A percentile compares a stretch with the other conserved stretches of the same genome.
phyloP scores from a whole-genome alignment of 2,797 vertebrate genomes.

The Yasuhikotakia modesta region DNA sequence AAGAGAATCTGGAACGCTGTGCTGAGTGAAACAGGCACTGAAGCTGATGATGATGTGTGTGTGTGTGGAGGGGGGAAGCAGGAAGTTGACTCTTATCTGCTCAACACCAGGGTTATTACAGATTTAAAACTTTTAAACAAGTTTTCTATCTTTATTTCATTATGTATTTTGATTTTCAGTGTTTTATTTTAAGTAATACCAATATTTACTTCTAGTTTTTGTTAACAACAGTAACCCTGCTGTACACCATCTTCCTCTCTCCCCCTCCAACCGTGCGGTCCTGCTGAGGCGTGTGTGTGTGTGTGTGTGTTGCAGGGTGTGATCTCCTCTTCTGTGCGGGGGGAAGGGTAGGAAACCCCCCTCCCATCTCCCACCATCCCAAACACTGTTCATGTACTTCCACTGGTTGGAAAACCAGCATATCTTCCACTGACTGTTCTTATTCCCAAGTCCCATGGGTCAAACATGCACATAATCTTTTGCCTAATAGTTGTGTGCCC shows the following conservation, averaged over 20 bases:
- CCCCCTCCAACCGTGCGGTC: slow-evolving; percentile 25
- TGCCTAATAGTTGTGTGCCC: too few species aligned
- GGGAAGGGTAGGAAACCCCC: slow-evolving; percentile 49
- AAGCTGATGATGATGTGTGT: slow-evolving; percentile 38
- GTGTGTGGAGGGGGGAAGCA: slow-evolving; percentile 44
- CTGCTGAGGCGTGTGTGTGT: too few species aligned
- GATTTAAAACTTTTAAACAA: neutral
- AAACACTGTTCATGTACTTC: slow-evolving; percentile 35
- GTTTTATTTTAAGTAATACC: neutral
- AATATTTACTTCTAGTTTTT: neutral
- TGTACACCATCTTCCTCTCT: neutral
- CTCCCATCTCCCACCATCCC: slow-evolving; percentile 45
- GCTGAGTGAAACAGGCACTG: slow-evolving; percentile 41
- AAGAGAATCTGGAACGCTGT: slow-evolving; percentile 38
- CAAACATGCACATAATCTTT: too few species aligned
- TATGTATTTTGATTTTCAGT: neutral
- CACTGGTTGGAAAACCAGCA: slow-evolving; percentile 9
- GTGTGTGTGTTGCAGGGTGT: too few species aligned
- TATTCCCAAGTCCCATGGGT: neutral
- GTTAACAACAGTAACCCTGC: neutral
- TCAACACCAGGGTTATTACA: neutral
- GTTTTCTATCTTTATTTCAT: slow-evolving; percentile 1
- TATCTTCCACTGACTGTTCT: neutral
- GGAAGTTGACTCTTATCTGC: slow-evolving; percentile 51
- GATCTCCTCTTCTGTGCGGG: slow-evolving; percentile 10